phyloP scores from a whole-genome alignment of 1,140 invertebrate genomes.

The Aphelinus certus region DNA sequence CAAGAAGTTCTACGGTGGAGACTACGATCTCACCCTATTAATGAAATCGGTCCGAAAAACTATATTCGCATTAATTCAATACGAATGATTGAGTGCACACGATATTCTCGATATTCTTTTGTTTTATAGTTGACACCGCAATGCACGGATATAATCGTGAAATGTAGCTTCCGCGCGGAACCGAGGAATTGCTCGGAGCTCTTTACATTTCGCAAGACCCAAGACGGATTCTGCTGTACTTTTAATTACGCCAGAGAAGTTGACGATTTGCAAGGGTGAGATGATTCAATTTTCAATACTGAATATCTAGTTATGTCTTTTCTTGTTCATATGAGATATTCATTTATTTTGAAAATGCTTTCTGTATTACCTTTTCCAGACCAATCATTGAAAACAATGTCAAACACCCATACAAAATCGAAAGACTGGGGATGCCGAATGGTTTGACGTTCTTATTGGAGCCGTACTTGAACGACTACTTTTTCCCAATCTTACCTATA shows the following conservation, averaged over 20 bases:
- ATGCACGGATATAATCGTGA: slow-evolving; percentile 64
- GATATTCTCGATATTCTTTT: not conserved
- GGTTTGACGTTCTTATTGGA: slow-evolving; percentile 65
- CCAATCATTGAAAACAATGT: not conserved
- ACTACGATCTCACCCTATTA: slow-evolving; percentile 39
- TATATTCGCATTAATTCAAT: not conserved
- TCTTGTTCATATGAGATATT: no score
- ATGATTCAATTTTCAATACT: not conserved
- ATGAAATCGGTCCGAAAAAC: slow-evolving; percentile 40
- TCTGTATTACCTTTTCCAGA: not conserved
- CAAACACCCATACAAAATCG: slow-evolving; percentile 10
- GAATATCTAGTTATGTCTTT: no score
- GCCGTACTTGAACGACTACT: slow-evolving; percentile 64
- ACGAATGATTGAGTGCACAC: not conserved
- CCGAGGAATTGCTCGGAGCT: slow-evolving; percentile 58
- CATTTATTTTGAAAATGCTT: no score
- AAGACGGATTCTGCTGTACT: slow-evolving; percentile 69
- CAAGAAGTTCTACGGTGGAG: slow-evolving; percentile 9
- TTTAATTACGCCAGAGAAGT: slow-evolving; percentile 66
- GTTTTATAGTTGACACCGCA: slow-evolving; percentile 64
- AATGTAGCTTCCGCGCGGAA: slow-evolving; percentile 62
- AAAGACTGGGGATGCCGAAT: slow-evolving; percentile 45
- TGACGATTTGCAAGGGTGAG: slow-evolving; percentile 47
- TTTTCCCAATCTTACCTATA: slow-evolving; percentile 58
- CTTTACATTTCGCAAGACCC: slow-evolving; percentile 64